phyloP scores from a whole-genome alignment of 2,888 invertebrate genomes.

The Amorpha juglandis region DNA sequence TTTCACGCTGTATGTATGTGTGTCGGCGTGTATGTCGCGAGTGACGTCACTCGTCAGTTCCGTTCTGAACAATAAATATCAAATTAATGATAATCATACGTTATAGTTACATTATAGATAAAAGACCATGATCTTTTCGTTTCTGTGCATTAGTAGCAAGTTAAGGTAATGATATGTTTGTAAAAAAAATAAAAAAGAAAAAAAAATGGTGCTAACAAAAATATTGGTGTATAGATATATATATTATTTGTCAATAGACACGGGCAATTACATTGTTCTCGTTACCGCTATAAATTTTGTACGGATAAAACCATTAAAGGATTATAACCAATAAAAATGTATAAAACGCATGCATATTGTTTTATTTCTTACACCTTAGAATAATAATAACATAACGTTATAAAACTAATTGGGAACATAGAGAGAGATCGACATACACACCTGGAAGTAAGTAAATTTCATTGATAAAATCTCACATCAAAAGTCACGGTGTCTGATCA shows the following conservation, averaged over 20 bases:
- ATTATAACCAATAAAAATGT: conserved; percentile 73
- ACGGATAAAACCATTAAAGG: conserved; percentile 69
- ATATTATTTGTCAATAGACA: conserved; percentile 64
- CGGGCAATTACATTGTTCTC: conserved; percentile 71
- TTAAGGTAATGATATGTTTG: conserved; percentile 78
- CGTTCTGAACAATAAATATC: conserved; percentile 47
- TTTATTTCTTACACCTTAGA: conserved; percentile 37
- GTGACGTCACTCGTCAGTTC: conserved; percentile 28
- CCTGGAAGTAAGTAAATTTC: no score
- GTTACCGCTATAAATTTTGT: conserved; percentile 76
- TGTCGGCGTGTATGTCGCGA: conserved; percentile 49
- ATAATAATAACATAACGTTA: no score
- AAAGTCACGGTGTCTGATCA: no score
- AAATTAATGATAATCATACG: conserved; percentile 60
- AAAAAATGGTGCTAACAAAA: conserved; percentile 82
- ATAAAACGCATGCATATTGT: conserved; percentile 47
- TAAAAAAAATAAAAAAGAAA: conserved; percentile 63
- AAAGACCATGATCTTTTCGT: conserved; percentile 72
- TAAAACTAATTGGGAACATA: no score
- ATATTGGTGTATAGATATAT: conserved; percentile 72
- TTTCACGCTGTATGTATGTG: conserved; percentile 43
- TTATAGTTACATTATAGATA: conserved; percentile 54
- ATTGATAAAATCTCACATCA: no score
- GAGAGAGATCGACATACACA: no score
- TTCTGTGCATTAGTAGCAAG: conserved; percentile 72